These are phyloP conservation scores for Cybosia mesomella DNA, from an alignment of 2,888 invertebrate genomes.

Conservation along the genomic window DNA sequence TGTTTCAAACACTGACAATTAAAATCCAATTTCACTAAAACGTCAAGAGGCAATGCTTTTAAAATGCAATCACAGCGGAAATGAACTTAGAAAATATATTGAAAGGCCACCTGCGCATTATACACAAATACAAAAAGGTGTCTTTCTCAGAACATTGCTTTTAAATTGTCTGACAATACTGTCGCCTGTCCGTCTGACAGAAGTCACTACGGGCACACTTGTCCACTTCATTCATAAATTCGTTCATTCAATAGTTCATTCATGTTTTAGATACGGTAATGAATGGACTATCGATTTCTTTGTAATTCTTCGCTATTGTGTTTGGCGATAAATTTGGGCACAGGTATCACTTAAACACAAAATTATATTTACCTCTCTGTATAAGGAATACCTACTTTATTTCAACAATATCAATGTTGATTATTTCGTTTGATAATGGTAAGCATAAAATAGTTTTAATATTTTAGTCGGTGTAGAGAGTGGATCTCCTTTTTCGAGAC, in stretches of 20 bases:
- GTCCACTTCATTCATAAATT: slow-evolving; percentile 64
- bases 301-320: slow-evolving; percentile 55
- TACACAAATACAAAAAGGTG: slow-evolving; percentile 43
- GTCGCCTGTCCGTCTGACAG: slow-evolving; percentile 70
- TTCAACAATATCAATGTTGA: rapidly evolving
- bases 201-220: slow-evolving; percentile 68
- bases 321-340: slow-evolving; percentile 56
- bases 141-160: slow-evolving; percentile 66
- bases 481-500: slow-evolving; percentile 52
- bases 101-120: slow-evolving; percentile 77
- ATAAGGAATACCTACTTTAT: slow-evolving; percentile 6
- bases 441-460: slow-evolving; percentile 24
- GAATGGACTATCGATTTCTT: slow-evolving; percentile 69
- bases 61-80: slow-evolving; percentile 70
- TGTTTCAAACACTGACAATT: slow-evolving; percentile 8
- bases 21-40: slow-evolving; percentile 30
- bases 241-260: slow-evolving; percentile 72
- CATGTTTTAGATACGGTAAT: slow-evolving; percentile 68
- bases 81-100: slow-evolving; percentile 76
- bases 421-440: not conserved
- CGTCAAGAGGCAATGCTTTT: slow-evolving; percentile 41
- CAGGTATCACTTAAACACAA: slow-evolving; percentile 56
- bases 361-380: slow-evolving; percentile 13
- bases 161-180: slow-evolving; percentile 66
- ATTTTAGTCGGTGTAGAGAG: slow-evolving; percentile 27